Evolutionary conservation across 92 coral and sea anemone genomes (phyloP).

Genomic region (Zoanthus gigantus): DNA sequence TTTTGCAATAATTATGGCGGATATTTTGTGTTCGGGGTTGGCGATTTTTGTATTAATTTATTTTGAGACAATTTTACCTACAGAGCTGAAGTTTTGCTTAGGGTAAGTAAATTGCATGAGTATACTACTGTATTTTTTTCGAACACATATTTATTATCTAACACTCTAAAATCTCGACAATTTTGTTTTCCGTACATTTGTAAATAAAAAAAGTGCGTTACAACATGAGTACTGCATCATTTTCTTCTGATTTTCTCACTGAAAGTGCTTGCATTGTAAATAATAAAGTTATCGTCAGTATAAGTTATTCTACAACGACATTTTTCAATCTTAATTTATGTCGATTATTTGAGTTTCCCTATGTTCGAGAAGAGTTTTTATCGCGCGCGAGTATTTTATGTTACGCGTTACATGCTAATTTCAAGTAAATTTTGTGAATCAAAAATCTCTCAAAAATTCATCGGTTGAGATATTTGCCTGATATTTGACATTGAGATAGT

Average conservation of each 20-base stretch:
- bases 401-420: background rate
- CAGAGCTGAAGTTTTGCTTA: background rate
- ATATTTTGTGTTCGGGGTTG: background rate
- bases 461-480: background rate
- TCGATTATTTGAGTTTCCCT: background rate
- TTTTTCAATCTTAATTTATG: background rate
- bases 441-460: background rate
- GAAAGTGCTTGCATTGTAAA: background rate
- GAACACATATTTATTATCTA: background rate
- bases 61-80: background rate
- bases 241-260: background rate
- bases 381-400: background rate
- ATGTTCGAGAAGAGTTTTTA: background rate
- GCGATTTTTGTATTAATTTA: background rate
- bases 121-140: background rate
- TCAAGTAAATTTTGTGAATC: background rate
- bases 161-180: background rate
- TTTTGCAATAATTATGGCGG: background rate
- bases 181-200: background rate
- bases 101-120: background rate
- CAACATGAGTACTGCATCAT: background rate
- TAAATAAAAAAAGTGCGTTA: constrained; percentile 1
- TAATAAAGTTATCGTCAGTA: background rate
- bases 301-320: background rate
- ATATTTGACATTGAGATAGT: background rate